A percentile compares a stretch with the other conserved stretches of the same genome.
These are phyloP conservation scores for Microplitis deprimator DNA, from an alignment of 2,888 invertebrate genomes.

Conservation along the genomic window DNA sequence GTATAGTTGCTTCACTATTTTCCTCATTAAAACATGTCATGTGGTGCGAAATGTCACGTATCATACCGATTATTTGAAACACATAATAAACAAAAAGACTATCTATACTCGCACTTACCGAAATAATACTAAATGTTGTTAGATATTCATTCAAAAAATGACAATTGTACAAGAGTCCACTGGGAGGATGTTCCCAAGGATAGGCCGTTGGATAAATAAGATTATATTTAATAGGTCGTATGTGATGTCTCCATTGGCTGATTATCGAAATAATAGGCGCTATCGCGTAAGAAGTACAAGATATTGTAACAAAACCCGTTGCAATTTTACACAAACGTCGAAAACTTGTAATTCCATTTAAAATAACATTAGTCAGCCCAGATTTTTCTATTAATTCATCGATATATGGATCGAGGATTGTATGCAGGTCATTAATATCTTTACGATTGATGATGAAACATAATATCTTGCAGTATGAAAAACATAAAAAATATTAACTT, in stretches of 20 bases:
- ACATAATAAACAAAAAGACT: constrained; percentile 48
- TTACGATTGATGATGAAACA: constrained; percentile 27
- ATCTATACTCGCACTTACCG: constrained; percentile 47
- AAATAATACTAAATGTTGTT: constrained; percentile 21
- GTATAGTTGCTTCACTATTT: constrained; percentile 26
- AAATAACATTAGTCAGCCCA: not conserved
- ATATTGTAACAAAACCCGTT: not conserved
- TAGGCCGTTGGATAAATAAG: constrained; percentile 44
- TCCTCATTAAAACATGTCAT: constrained; percentile 22
- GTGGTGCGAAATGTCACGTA: constrained; percentile 39
- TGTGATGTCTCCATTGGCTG: constrained; percentile 15
- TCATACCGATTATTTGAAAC: constrained; percentile 38
- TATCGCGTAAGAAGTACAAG: not conserved
- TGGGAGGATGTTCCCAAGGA: constrained; percentile 45
- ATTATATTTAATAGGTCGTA: constrained; percentile 33
- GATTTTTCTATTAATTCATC: constrained; percentile 29
- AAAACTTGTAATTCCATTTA: constrained; percentile 3
- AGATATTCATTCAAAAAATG: constrained; percentile 20
- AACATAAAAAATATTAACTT: not conserved
- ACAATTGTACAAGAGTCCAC: constrained; percentile 43
- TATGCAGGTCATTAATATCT: constrained; percentile 25
- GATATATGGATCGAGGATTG: constrained; percentile 19
- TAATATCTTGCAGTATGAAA: constrained; percentile 3
- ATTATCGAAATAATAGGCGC: constrained; percentile 36
- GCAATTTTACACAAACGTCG: not conserved